Evolutionary conservation across 2,113 vertebrate species (phyloP), one percentile per base, ranked within the genome.

Genomic region (Callipepla squamata): DNA sequence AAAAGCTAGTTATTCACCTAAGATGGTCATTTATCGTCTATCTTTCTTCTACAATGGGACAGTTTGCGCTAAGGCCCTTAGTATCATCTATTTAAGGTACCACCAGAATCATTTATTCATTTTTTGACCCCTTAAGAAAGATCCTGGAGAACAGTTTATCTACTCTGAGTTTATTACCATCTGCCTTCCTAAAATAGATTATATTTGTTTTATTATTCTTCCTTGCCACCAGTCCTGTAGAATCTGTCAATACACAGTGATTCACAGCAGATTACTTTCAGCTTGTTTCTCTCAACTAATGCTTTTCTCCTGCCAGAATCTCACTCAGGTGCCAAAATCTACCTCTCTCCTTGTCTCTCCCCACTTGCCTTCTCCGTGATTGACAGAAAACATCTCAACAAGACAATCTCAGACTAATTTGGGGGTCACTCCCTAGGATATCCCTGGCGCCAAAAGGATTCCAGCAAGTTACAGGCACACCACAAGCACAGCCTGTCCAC

Each of bases 401-500:
- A 18, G 22, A n/a, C 32, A 13, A 18, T 50, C 45, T 19, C n/a
- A 26, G 6, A 12, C 12, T 17, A 3, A 16, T 26, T 25, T 36
- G 6, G n/a, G 22, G 16, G 16, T 23, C n/a, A 26, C 3, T 50
- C 25, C 25, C 48, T 51, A 51, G 20, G 51, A 63, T 40, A 28
- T 40, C 26, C 61, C 61, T 28, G 25, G 23, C 28, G 17, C 47
- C 13, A 11, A 19, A 12, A 51, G 25, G 17, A 30, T 32, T 57
- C 55, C 53, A 32, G 30, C 30, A 19, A 0, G 0, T 42, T 3
- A 5, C 6, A 16, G 45, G 7, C 45, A n/a, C 47, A 18, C 1
- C 34, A 26, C 3, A 42, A 61, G 34, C 19, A 18, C 11, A 28
- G 62, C 30, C 16, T 28, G n/a, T 14, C 51, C 47, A 7, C 0